phyloP scores from a whole-genome alignment of 2,113 vertebrate species.

The Ochotona princeps region DNA sequence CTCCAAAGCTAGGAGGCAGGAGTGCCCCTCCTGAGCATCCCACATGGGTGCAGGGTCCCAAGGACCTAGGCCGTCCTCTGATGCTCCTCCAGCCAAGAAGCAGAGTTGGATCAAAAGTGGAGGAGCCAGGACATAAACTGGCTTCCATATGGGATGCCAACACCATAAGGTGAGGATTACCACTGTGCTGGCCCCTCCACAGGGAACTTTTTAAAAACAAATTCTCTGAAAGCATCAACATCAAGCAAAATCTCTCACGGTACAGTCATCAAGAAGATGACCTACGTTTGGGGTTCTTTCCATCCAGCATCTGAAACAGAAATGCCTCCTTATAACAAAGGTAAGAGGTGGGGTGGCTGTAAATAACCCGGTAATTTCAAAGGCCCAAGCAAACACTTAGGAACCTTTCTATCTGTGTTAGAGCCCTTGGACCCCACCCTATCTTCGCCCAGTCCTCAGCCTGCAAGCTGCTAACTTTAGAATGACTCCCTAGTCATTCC shows the following conservation, averaged over 20 bases:
- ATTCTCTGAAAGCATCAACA: neutral
- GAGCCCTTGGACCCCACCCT: neutral
- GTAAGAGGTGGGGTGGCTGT: neutral
- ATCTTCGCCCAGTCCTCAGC: constrained; percentile 48
- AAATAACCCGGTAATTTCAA: neutral
- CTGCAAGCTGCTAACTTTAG: constrained; percentile 76
- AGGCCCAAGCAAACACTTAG: neutral
- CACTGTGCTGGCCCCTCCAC: too few relatives aligned
- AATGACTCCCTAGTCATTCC: constrained; percentile 76
- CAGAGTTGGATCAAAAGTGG: too few relatives aligned
- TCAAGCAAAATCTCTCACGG: neutral
- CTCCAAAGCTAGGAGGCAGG: too few relatives aligned
- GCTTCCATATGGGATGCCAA: too few relatives aligned
- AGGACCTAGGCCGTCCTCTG: too few relatives aligned
- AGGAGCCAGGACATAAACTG: too few relatives aligned
- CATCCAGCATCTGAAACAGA: neutral
- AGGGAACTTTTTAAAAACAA: neutral
- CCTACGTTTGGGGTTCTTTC: neutral
- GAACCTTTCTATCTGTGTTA: neutral
- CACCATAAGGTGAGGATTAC: too few relatives aligned
- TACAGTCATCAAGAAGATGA: neutral
- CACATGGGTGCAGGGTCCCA: too few relatives aligned
- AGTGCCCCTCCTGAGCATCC: too few relatives aligned
- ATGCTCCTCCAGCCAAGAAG: too few relatives aligned
- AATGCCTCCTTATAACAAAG: neutral